Conservation (phyloP, 2,888 invertebrate genomes). For the Tenodera sinensis region DNA sequence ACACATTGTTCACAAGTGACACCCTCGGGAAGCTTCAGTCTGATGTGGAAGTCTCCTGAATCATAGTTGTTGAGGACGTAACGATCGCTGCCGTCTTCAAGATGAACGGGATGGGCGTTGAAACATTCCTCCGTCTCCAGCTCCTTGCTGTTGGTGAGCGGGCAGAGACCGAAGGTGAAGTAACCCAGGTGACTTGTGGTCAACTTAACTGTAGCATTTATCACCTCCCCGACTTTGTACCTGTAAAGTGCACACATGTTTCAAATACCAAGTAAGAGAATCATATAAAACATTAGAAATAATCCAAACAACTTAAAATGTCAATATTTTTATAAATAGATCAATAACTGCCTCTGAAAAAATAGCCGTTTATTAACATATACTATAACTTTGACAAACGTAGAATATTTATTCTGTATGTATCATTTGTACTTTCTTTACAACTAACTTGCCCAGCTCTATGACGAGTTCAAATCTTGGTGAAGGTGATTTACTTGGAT, state of each 20-base stretch:
- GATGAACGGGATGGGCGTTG: conserved; percentile 41
- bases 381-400: too few species aligned
- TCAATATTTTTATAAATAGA: too few species aligned
- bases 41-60: conserved; percentile 39
- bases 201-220: conserved; percentile 42
- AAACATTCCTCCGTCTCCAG: conserved; percentile 54
- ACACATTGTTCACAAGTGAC: conserved; percentile 29
- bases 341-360: too few species aligned
- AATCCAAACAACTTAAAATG: too few species aligned
- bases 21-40: conserved; percentile 33
- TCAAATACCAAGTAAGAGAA: background rate
- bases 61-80: conserved; percentile 33
- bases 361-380: too few species aligned
- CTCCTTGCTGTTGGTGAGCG: conserved; percentile 42
- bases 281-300: background rate
- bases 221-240: conserved; percentile 39
- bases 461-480: too few species aligned
- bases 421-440: too few species aligned
- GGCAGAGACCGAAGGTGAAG: conserved; percentile 51
- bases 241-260: conserved; percentile 31
- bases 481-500: too few species aligned
- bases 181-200: conserved; percentile 51
- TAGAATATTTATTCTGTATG: too few species aligned
- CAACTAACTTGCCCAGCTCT: too few species aligned
- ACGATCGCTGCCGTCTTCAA: conserved; percentile 39